Evolutionary conservation across 1,140 invertebrate species (phyloP).

Genomic region (Leptopilina clavipes): DNA sequence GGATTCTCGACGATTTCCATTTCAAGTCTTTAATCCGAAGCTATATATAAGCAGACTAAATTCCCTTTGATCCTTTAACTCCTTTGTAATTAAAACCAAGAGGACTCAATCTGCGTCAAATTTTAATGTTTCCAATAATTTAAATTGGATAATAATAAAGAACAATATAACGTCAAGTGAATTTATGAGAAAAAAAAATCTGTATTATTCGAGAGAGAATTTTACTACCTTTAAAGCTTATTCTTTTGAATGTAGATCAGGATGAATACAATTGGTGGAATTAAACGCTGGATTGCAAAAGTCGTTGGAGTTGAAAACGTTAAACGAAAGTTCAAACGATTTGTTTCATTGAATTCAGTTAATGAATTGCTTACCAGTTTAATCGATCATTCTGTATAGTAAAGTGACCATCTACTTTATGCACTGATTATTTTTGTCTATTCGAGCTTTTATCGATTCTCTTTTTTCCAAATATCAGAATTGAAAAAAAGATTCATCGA

Average conservation of each 20-base stretch:
- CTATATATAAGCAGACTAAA: conserved; percentile 9
- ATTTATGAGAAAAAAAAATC: not conserved
- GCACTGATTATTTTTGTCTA: not conserved
- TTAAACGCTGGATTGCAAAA: not conserved
- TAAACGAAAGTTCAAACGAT: conserved; percentile 12
- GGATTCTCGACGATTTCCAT: not conserved
- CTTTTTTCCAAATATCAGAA: too few relatives aligned
- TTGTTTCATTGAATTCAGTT: conserved; percentile 7
- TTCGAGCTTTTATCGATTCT: not conserved
- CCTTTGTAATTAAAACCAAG: conserved; percentile 22
- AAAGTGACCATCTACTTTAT: not conserved
- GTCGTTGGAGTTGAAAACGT: not conserved
- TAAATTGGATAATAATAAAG: conserved; percentile 2
- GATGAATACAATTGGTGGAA: not conserved
- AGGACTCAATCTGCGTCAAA: not conserved
- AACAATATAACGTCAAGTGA: not conserved
- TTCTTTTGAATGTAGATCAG: not conserved
- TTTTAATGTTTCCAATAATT: not conserved
- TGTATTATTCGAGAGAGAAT: not conserved
- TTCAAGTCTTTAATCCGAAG: conserved; percentile 9
- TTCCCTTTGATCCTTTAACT: conserved; percentile 13
- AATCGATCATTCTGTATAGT: not conserved
- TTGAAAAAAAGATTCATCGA: too few relatives aligned
- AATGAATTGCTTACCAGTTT: not conserved
- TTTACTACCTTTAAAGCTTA: not conserved